These are phyloP conservation scores for Athrips mouffetella DNA, from an alignment of 2,888 invertebrate species.

Conservation along the genomic window DNA sequence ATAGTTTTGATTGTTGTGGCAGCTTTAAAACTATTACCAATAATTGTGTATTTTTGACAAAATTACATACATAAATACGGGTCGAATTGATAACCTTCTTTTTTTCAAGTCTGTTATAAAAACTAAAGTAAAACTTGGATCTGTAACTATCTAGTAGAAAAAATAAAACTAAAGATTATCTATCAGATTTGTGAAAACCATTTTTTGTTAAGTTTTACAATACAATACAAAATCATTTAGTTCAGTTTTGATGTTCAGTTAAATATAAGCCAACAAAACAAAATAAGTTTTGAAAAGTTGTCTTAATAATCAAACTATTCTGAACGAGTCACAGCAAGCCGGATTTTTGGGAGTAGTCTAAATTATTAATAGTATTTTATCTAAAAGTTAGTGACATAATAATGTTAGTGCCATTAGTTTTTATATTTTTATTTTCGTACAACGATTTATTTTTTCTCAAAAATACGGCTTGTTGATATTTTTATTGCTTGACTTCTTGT, in stretches of 20 bases:
- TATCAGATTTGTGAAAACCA: too few species aligned
- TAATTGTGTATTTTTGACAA: too few species aligned
- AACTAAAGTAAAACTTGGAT: too few species aligned
- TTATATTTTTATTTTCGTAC: conserved; percentile 18
- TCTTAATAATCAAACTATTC: conserved; percentile 12
- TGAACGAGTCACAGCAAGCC: conserved; percentile 14
- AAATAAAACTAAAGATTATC: too few species aligned
- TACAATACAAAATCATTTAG: too few species aligned
- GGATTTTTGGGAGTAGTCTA: conserved; percentile 27
- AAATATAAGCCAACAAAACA: not conserved
- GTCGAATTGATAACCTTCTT: too few species aligned
- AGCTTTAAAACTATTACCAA: conserved; percentile 17
- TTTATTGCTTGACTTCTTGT: conserved; percentile 1
- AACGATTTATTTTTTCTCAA: conserved; percentile 16
- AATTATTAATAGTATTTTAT: conserved; percentile 23
- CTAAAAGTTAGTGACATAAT: conserved; percentile 29
- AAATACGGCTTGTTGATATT: conserved; percentile 2
- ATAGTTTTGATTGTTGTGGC: conserved; percentile 17
- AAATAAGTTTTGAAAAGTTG: conserved; percentile 8
- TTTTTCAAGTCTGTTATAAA: too few species aligned
- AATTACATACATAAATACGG: too few species aligned
- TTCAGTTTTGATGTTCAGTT: not conserved
- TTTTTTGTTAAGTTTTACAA: too few species aligned
- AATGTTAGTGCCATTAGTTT: conserved; percentile 39
- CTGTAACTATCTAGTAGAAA: too few species aligned